These are phyloP conservation scores for Halisarca cf. caerulea DNA, from an alignment of 37 sponge, comb jelly and placozoan genomes.

Conservation along the genomic window DNA sequence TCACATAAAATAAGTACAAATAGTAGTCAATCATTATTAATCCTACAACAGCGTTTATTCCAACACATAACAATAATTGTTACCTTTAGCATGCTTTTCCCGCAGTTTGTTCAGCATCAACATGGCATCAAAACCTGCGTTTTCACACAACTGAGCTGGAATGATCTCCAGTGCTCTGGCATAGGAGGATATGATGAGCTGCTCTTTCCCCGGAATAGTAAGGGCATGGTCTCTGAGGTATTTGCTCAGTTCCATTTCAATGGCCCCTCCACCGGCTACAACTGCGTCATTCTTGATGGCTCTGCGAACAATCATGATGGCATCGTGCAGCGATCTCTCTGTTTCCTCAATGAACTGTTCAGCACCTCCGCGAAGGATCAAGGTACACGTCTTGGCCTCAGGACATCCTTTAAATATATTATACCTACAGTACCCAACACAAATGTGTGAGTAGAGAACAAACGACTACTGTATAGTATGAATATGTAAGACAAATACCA, in stretches of 20 bases:
- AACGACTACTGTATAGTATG: too few relatives aligned
- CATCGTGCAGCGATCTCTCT: conserved; percentile 98
- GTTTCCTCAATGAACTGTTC: conserved; percentile 99
- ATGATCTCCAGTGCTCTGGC: conserved; percentile 97
- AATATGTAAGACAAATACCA: too few relatives aligned
- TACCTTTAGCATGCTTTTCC: conserved; percentile 92
- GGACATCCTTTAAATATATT: conserved; percentile 96
- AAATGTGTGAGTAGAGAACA: too few relatives aligned
- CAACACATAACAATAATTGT: too few relatives aligned
- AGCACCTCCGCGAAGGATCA: conserved; percentile 96
- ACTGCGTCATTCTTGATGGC: conserved; percentile 97
- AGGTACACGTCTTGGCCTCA: conserved; percentile 96
- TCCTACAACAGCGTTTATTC: too few relatives aligned
- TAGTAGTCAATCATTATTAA: too few relatives aligned
- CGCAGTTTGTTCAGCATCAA: conserved; percentile 95
- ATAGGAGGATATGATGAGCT: conserved; percentile 91
- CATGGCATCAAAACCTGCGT: conserved; percentile 99
- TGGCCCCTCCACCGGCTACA: conserved; percentile 98
- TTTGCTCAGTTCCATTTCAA: conserved; percentile 98
- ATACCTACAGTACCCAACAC: conserved; percentile 88
- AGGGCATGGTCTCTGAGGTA: conserved; percentile 86
- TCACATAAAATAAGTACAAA: background rate
- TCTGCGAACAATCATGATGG: conserved; percentile 99
- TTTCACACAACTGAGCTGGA: conserved; percentile 97
- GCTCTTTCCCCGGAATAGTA: conserved; percentile 95